Evolutionary conservation across 2,888 invertebrate species (phyloP), one percentile per base, ranked within the genome.

Genomic region (Tribolium freemani): DNA sequence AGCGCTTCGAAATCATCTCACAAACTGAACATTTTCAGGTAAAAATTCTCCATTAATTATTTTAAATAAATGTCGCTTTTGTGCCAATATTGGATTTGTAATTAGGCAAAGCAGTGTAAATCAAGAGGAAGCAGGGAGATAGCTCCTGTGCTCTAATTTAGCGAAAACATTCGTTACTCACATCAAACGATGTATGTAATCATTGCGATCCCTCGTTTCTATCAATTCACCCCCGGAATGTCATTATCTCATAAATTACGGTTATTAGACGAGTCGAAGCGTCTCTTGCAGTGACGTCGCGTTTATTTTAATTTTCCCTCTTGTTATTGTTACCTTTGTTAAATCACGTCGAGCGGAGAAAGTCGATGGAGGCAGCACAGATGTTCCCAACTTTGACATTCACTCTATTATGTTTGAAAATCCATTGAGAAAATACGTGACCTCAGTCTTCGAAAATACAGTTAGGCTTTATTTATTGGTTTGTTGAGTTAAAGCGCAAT

Each of bases 71-170:
- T 31, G 38, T 46, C 54, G 26, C 48, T 9, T 67, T 58, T 69
- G 53, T 64, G 57, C 72, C 61, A 71, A 74, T 76, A 76, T 76
- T 73, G 76, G 73, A 75, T 76, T 75, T 74, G 76, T 74, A 76
- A 76, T 75, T 75, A 75, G 72, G 72, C 58, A 66, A 64, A 45
- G 71, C 60, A 66, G 71, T 73, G 70, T 69, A 75, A 75, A 76
- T 76, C 70, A 69, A 50, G 60, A 51, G 71, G 69, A 63, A 63
- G 71, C 53, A 69, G 64, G 45, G 67, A 63, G 64, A 63, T 69
- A 74, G 73, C 74, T 73, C 74, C 26, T 74, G 74, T 70, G 73
- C 72, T 75, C 75, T 76, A 76, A 76, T 75, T 73, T 72, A 44
- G 74, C 68, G 60, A 72, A 64, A 68, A 57, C 61, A 72, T 67